Conservation (phyloP, 1,140 invertebrate species). For the Halictus rubicundus region DNA sequence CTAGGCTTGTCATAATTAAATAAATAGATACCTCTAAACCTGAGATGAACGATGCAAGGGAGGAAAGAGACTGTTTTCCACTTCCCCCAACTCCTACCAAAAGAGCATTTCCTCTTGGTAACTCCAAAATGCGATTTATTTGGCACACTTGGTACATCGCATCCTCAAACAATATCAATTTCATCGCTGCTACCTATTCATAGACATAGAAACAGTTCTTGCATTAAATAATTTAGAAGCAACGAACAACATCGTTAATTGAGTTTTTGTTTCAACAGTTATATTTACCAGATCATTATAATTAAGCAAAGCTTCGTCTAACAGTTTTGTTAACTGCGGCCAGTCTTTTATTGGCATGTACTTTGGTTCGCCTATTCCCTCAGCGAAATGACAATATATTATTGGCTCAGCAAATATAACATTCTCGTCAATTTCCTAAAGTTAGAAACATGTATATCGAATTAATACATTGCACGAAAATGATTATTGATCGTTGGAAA, state of each 20-base stretch:
- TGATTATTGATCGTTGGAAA: too few relatives aligned
- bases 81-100: conserved; percentile 96
- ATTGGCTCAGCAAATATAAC: conserved; percentile 86
- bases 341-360: conserved; percentile 91
- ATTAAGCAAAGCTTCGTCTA: conserved; percentile 90
- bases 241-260: too few relatives aligned
- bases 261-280: not conserved
- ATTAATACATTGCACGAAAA: not conserved
- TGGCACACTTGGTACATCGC: conserved; percentile 95
- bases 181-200: conserved; percentile 93
- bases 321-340: conserved; percentile 86
- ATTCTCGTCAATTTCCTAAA: conserved; percentile 84
- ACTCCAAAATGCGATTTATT: conserved; percentile 96
- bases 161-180: conserved; percentile 97
- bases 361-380: conserved; percentile 94
- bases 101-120: conserved; percentile 94
- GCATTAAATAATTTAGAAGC: too few relatives aligned
- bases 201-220: conserved; percentile 48
- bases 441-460: not conserved
- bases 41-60: conserved; percentile 93
- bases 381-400: conserved; percentile 94
- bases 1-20: too few relatives aligned
- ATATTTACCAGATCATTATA: conserved; percentile 88
- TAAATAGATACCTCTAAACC: conserved; percentile 87
- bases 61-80: conserved; percentile 95